Base-by-base conservation (phyloP, 2,888 invertebrate genomes). In the Acronicta alni region DNA sequence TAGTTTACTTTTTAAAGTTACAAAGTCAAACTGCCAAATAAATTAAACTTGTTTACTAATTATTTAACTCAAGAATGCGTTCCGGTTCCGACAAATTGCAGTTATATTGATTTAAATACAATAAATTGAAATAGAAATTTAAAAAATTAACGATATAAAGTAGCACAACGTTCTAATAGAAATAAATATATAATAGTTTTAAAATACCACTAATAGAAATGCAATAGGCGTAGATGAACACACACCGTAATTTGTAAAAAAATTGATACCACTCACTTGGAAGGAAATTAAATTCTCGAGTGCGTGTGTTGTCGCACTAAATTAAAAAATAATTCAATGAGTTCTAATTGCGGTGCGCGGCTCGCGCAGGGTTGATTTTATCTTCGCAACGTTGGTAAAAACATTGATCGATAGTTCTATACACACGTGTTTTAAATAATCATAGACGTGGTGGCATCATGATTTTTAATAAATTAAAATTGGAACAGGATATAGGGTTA, bases 291-390 rank as follows among this genome's bases (percentile, higher is more conserved):
- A 80, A 80, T 79, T 79, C 76, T 49, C 48, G 56, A 57, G 69
- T 79, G 82, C 85, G 81, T 84, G 85, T 52, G 76, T 72, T 75
- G 82, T 80, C 79, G 81, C 80, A 86, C 74, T 80, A 83, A 82
- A 85, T 87, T 85, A 82, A 85, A 86, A 85, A 82, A 80, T 74
- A 78, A 84, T 82, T 79, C 78, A 81, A 81, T 78, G 80, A 80
- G 57, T 72, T 63, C 75, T 85, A 85, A 86, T 86, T 81, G 77
- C 70, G 66, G 70, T 65, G 63, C 52, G 66, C 61, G 76, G 72
- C 64, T 74, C 63, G 69, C 73, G 75, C 67, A 72, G 70, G 79
- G 81, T 78, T 77, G 84, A 86, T 86, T 63, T 80, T 87, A 87
- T 87, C 87, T 75, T 64, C 47, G 57, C 39, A 67, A 45, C 69